Base-by-base conservation (phyloP, 2,888 invertebrate genomes). In the Drosophila pseudotakahashii region DNA sequence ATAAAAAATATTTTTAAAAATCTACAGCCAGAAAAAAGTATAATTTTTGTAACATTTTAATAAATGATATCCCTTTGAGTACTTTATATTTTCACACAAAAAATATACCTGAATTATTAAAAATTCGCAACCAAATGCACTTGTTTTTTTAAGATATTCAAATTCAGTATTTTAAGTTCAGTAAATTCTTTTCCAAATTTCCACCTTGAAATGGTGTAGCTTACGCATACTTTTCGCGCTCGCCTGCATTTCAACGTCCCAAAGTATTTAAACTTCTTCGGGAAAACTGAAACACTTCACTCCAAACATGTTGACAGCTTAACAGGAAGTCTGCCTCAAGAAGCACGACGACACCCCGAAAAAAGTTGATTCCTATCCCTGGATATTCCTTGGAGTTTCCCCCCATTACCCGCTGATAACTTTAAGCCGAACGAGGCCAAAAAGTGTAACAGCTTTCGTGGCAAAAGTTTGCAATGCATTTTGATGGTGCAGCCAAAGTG, bases 261-360 rank as follows among this genome's bases (percentile, higher is more conserved):
- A 42, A 67, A 51, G 70, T 62, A 57, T 71, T 71, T 63, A 62
- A 69, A 70, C 50, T 62, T 66, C 34, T 47, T 45, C 39, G 50
- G 39, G 36, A 62, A 72, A 79, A 69, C 71, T 82, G 77, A 66
- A 77, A 59, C 78, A 85, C 75, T 81, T 85, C 69, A 72, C 86
- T 78, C 77, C 82, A 77, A 85, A 82, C 77, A 82, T 82, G 81
- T 80, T 82, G 86, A 82, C 86, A 79, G 80, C 81, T 85, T 78
- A 85, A 75, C 82, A 78, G 68, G 78, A 53, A 76, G 62, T 59
- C 70, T 61, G 70, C 60, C 52, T 13, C 44, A 53, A 67, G 34
- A 42, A 45, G 36, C 54, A 45, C 57, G 32, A 39, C 44, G 57
- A 14, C 45, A 16, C 30, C 41, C 37, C 37, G 26, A 47, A 68